These are phyloP conservation scores for Phortica magna DNA, from an alignment of 2,888 invertebrate genomes.

Conservation along the genomic window DNA sequence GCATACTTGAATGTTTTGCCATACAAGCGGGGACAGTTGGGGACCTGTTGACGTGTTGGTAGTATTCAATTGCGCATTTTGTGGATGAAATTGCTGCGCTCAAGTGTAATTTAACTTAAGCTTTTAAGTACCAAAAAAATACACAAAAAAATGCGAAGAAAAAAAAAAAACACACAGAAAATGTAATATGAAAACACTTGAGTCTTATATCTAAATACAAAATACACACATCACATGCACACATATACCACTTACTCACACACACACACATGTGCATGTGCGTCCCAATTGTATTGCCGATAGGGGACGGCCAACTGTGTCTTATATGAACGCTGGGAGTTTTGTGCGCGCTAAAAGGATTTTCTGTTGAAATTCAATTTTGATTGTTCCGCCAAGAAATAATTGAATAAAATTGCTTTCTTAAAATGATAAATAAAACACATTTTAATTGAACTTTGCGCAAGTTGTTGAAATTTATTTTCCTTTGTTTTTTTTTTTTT, in stretches of 20 bases:
- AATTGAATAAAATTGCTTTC: conserved; percentile 18
- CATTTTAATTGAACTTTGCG: background rate
- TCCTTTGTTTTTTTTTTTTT: background rate
- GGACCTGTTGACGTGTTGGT: background rate
- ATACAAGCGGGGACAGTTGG: background rate
- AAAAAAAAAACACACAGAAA: conserved; percentile 2
- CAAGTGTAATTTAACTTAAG: conserved; percentile 71
- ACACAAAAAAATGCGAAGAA: too few relatives aligned
- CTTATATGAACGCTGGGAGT: background rate
- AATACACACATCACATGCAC: background rate
- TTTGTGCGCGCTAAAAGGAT: conserved; percentile 58
- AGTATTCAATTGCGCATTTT: conserved; percentile 50
- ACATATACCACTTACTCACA: conserved; percentile 29
- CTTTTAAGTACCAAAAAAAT: conserved; percentile 59
- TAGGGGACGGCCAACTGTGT: background rate
- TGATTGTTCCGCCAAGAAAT: conserved; percentile 23
- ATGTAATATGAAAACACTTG: conserved; percentile 27
- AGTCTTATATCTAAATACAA: conserved; percentile 26
- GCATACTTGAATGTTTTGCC: background rate
- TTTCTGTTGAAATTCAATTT: conserved; percentile 35
- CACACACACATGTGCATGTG: background rate
- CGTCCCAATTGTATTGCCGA: background rate
- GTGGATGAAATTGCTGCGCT: conserved; percentile 66
- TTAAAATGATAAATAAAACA: conserved; percentile 13
- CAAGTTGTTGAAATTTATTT: background rate